phyloP scores from a whole-genome alignment of 2,797 vertebrate genomes.

The Myotis findleyi region DNA sequence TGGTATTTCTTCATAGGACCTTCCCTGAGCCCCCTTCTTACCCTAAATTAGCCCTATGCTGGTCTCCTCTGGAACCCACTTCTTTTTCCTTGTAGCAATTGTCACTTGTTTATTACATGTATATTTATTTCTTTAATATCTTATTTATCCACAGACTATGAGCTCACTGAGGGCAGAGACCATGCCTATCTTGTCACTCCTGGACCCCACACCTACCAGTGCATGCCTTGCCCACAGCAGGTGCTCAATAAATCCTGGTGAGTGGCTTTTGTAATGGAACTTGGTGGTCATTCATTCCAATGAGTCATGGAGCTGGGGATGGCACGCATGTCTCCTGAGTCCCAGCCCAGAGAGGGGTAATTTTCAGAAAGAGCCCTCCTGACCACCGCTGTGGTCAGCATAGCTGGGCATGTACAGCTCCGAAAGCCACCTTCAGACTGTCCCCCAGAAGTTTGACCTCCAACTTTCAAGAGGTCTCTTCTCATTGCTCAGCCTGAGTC shows the following conservation, averaged over 20 bases:
- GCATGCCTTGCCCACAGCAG: background rate
- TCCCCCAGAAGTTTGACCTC: background rate
- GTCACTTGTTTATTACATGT: background rate
- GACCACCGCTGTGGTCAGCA: rapidly evolving
- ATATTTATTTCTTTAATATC: background rate
- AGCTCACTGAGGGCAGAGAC: background rate
- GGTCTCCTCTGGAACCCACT: background rate
- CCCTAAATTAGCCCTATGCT: background rate
- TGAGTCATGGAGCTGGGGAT: background rate
- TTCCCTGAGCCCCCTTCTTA: background rate
- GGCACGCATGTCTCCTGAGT: background rate
- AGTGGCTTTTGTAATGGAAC: background rate
- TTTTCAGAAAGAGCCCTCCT: background rate
- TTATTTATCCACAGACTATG: background rate
- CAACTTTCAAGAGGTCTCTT: too few species aligned
- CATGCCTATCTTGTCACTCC: background rate
- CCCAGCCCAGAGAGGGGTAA: background rate
- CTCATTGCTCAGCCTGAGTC: background rate
- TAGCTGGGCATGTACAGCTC: background rate
- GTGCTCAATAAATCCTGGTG: background rate
- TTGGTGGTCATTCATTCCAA: background rate
- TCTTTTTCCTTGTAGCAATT: background rate
- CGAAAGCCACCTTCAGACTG: background rate
- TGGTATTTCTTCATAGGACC: background rate
- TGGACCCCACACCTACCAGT: rapidly evolving